Percentiles rank a stretch among this genome's conserved stretches.
These are phyloP conservation scores for Apotomis capreana DNA, from an alignment of 2,888 invertebrate species.

Conservation along the genomic window DNA sequence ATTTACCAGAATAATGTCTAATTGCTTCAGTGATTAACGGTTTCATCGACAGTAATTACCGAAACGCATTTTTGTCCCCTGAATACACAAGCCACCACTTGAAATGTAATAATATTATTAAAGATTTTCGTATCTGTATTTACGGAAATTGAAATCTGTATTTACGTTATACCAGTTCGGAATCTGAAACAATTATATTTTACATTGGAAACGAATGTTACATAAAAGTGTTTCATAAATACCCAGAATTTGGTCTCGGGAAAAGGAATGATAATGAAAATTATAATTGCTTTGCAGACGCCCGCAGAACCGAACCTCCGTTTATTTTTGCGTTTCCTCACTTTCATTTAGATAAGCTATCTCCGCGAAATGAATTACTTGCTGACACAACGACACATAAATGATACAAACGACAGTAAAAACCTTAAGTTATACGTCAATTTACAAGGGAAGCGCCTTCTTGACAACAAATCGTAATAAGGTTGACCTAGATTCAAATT, in stretches of 20 bases:
- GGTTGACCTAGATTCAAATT: neutral
- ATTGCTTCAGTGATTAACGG: conserved; percentile 1
- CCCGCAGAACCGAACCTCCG: conserved; percentile 24
- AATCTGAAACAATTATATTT: conserved; percentile 29
- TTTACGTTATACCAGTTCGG: conserved; percentile 29
- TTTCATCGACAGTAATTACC: neutral
- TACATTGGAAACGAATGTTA: conserved; percentile 23
- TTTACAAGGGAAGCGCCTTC: neutral
- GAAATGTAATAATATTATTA: conserved; percentile 6
- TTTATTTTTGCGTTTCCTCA: conserved; percentile 32
- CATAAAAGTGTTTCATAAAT: conserved; percentile 31
- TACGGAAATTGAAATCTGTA: conserved; percentile 32
- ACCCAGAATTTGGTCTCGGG: conserved; percentile 25
- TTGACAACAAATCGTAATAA: neutral
- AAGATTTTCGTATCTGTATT: conserved; percentile 1
- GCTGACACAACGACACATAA: neutral
- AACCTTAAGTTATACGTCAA: neutral
- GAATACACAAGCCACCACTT: neutral
- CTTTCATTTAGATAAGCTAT: conserved; percentile 37
- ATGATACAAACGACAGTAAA: neutral
- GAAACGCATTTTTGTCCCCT: neutral
- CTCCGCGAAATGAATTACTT: conserved; percentile 20
- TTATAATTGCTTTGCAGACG: conserved; percentile 29
- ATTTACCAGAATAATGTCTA: conserved; percentile 16
- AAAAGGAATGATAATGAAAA: conserved; percentile 39